phyloP scores from a whole-genome alignment of 2,797 vertebrate species.

The Zalophus californianus region DNA sequence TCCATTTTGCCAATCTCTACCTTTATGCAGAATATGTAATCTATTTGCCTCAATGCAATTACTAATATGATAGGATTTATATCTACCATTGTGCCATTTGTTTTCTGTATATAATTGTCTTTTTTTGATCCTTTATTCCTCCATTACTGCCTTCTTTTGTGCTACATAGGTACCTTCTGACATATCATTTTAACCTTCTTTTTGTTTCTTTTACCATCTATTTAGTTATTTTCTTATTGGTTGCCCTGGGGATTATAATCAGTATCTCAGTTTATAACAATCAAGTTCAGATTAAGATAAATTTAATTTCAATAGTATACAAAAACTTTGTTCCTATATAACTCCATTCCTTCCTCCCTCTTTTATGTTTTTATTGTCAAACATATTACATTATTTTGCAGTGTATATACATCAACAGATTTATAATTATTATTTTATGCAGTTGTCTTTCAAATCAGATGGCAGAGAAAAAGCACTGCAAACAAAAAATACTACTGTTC shows the following conservation, averaged over 20 bases:
- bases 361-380: background rate
- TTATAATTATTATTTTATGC: conserved; percentile 20
- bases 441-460: background rate
- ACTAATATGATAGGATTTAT: conserved; percentile 1
- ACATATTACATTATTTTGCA: background rate
- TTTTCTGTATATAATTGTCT: background rate
- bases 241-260: background rate
- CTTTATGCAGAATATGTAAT: background rate
- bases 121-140: background rate
- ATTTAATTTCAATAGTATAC: conserved; percentile 8
- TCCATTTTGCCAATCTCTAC: background rate
- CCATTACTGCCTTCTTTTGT: conserved; percentile 12
- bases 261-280: conserved; percentile 8
- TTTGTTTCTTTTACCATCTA: background rate
- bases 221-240: conserved; percentile 15
- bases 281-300: conserved; percentile 44
- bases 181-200: background rate
- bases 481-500: background rate
- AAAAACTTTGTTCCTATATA: background rate
- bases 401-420: background rate
- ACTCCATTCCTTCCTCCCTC: background rate
- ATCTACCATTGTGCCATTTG: background rate
- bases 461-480: background rate
- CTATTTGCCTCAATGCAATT: background rate
- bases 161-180: conserved; percentile 22